Evolutionary conservation across 2,888 invertebrate genomes (phyloP), one percentile per base, ranked within the genome.

Genomic region (Clistopyga incitator): DNA sequence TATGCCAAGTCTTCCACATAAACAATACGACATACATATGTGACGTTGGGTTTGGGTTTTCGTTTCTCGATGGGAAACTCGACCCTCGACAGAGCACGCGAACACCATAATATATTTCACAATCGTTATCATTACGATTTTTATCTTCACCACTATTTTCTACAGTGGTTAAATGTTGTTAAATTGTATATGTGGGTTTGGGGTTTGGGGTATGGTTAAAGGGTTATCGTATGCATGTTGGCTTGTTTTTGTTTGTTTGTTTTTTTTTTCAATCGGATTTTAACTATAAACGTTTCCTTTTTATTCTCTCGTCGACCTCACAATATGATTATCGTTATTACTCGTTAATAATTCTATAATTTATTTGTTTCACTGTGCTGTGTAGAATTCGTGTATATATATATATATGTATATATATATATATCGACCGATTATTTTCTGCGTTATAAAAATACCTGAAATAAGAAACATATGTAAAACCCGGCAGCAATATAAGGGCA

Each of bases 81-180:
- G 23, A 42, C 70, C 65, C 54, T 70, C 87, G 87, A 83, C 88
- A 89, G 90, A 91, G 89, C 89, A 87, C 87, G 87, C 89, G 87
- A 92, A 91, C 89, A 89, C 89, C 90, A 90, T 90, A 88, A 90
- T 85, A 86, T 89, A 89, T 88, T 89, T 89, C 88, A 88, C 89
- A 88, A 90, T 88, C 85, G 88, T 88, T 88, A 87, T 81, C 85
- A 86, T 90, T 86, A 81, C 77, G 70, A 79, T 78, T 25, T 25
- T 38, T 65, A 23, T 67, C 20, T 23, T 38, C 61, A 42, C 38
- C 64, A 61, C 50, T 23, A 42, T 71, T 65, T 65, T 72, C 52
- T 64, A 52, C n/a, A 45, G 50, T 79, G 68, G 38, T 50, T 45
- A n/a, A 45, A 50, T 2, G n/a, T 78, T 56, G 45, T 71, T 70